Evolutionary conservation across 2,113 vertebrate genomes (phyloP), one percentile per base, ranked within the genome.

Genomic region (Protobothrops flavoviridis): DNA sequence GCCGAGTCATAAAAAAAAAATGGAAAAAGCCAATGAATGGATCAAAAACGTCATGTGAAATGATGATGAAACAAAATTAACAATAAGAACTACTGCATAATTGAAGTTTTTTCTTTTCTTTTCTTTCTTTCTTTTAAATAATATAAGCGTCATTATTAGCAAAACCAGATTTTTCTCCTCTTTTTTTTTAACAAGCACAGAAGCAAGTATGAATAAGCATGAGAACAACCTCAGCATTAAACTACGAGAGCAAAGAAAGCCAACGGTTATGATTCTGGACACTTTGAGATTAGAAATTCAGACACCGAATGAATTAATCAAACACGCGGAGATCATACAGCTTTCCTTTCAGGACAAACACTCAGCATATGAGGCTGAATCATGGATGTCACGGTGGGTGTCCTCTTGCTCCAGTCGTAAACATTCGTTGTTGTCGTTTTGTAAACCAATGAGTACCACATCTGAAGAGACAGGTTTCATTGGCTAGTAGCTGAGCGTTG

Each of bases 1-100:
- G 90, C 52, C 43, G 94, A 94, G 88, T 50, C 21, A 93, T 90
- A 92, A 93, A 94, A 50, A 94, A 50, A 93, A 20, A 48, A 48
- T 48, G 85, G 86, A 8, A 94, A 3, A 4, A 89, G 91, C 89
- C 94, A 92, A 94, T 3, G 5, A 93, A 0, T 92, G 94, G 96
- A 93, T 43, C 88, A 61, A 94, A 96, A 95, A 87, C 50, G 85
- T 48, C 3, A 88, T 50, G 59, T 85, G 88, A 94, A 33, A 0
- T 12, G 24, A 39, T 52, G 0, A 85, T 93, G 89, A 50, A 48
- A 48, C 45, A 48, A 48, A 48, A 48, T 48, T 48, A 48, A 48
- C 45, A 48, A 48, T 48, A 2, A 93, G 29, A 21, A 85, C 91
- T 93, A 74, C 15, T 74, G 15, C 20, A 92, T 64, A 55, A 64